phyloP scores from a whole-genome alignment of 2,888 invertebrate species.

The Chalcosyrphus nemorum region DNA sequence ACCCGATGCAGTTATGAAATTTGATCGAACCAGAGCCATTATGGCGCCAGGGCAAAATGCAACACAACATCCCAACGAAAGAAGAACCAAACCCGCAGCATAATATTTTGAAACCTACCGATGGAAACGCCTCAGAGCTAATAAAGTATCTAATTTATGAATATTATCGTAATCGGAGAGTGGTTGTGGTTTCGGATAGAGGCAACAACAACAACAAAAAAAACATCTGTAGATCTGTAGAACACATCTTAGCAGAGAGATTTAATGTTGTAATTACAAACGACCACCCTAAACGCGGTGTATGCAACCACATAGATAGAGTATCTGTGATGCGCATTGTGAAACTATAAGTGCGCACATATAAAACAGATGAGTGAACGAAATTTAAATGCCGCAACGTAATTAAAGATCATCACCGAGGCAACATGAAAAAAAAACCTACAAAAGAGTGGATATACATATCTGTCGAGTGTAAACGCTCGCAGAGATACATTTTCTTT shows the following conservation, averaged over 20 bases:
- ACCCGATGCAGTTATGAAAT: conserved; percentile 72
- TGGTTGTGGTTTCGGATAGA: conserved; percentile 54
- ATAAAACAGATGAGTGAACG: conserved; percentile 73
- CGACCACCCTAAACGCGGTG: conserved; percentile 65
- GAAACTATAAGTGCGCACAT: conserved; percentile 65
- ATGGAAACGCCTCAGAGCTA: conserved; percentile 54
- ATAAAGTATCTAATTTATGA: conserved; percentile 72
- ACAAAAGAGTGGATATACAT: not conserved
- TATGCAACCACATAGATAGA: not conserved
- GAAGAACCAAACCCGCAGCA: conserved; percentile 14
- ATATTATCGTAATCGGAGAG: conserved; percentile 67
- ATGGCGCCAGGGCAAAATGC: conserved; percentile 61
- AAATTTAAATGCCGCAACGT: conserved; percentile 71
- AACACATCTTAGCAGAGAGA: conserved; percentile 64
- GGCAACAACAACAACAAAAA: conserved; percentile 4
- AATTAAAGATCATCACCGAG: conserved; percentile 68
- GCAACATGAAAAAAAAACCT: conserved; percentile 36
- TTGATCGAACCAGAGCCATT: conserved; percentile 69
- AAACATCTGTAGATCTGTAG: conserved; percentile 57
- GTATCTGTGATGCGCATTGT: conserved; percentile 60
- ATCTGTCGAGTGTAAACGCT: not conserved
- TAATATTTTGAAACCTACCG: conserved; percentile 51
- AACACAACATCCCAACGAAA: conserved; percentile 21
- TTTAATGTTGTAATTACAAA: conserved; percentile 67
- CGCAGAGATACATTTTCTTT: conserved; percentile 18